Evolutionary conservation across 1,140 invertebrate genomes (phyloP), one percentile per base, ranked within the genome.

Genomic region (Drosophila ironensis): DNA sequence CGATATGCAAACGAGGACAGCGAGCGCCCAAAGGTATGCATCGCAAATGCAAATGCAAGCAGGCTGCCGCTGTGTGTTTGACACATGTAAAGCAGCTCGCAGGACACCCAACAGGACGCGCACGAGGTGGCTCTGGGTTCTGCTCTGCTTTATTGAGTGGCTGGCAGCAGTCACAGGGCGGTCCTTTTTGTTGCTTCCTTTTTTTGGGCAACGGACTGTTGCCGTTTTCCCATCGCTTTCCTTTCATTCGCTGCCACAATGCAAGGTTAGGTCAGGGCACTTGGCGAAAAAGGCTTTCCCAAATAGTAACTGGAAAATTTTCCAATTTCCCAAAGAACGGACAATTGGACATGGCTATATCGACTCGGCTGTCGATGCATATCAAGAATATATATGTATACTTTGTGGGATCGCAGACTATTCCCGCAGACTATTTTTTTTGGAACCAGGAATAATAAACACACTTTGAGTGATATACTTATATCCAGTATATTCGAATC

Each of bases 21-120:
- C 72, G 47, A 72, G 68, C 74, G 80, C 78, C 80, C 70, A 74
- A 67, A 84, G 78, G 78, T 84, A 78, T 86, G 80, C 70, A 77
- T 84, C 84, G 78, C 70, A 67, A 74, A 61, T 68, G 74, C 53
- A 76, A 46, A 27, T 54, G 46, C 48, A 9, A 30, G n/a, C 28
- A 8, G 11, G 1, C 28, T 59, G 52, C 60, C 30, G 30, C 44
- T n/a, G 28, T 30, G 66, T 66, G 60, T 52, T 72, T 64, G 78
- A 82, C 77, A 82, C 78, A 84, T 77, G 78, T 67, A 84, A 78
- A 73, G 57, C 57, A 84, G 56, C 57, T 22, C 28, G 17, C 48
- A n/a, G n/a, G n/a, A 64, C 53, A 28, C 45, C 17, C 27, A 30
- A 37, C 25, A 25, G 20, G 7, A 12, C 6, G 24, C 33, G 5